Percentiles rank a stretch among this genome's conserved stretches.
Conservation (phyloP, 2,797 vertebrate species). For the Nothura maculosa region DNA sequence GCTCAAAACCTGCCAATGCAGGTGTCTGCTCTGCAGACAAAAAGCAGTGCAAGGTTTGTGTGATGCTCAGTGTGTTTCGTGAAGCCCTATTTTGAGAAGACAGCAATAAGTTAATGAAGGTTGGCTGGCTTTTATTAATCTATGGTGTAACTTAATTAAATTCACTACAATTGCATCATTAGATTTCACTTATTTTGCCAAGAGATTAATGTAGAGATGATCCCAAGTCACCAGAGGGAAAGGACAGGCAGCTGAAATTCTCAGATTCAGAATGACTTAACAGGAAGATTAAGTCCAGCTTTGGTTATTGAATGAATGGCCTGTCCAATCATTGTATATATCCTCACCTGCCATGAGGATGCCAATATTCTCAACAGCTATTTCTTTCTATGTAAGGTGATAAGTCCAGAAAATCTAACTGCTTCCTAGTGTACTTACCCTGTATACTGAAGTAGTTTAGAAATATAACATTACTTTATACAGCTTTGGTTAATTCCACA, state of each 20-base stretch:
- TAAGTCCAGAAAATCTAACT: neutral
- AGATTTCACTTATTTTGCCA: neutral
- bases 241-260: neutral
- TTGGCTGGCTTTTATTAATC: neutral
- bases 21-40: neutral
- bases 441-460: neutral
- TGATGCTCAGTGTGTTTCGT: neutral
- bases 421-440: neutral
- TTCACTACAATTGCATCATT: neutral
- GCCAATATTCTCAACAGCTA: neutral
- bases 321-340: neutral
- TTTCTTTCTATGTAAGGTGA: neutral
- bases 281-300: neutral
- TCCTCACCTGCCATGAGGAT: neutral
- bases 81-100: neutral
- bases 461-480: neutral
- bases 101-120: neutral
- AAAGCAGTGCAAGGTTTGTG: neutral
- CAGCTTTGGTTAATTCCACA: neutral
- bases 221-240: neutral
- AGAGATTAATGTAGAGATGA: neutral
- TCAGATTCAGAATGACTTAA: neutral
- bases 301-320: neutral
- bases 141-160: neutral
- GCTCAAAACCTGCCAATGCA: fast-evolving